Evolutionary conservation across 2,888 invertebrate species (phyloP).

Genomic region (Epistrophella euchroma): DNA sequence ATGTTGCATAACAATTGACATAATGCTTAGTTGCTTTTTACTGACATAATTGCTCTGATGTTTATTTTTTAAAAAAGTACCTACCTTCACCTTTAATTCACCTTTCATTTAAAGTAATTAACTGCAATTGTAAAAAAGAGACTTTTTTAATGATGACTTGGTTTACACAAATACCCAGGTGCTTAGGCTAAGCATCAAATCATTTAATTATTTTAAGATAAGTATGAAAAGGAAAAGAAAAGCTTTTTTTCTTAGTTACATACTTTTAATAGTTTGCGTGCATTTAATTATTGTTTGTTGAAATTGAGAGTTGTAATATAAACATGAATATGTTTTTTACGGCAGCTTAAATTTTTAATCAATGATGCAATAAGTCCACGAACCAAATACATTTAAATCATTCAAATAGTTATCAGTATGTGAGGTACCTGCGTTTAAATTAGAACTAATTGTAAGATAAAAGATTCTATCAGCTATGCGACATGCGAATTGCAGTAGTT

Average conservation of each 20-base stretch:
- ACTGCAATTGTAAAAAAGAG: not conserved
- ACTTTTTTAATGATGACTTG: conserved; percentile 12
- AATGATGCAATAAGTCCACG: not conserved
- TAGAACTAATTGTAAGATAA: no score
- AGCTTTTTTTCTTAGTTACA: no score
- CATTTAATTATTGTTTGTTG: not conserved
- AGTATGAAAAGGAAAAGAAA: not conserved
- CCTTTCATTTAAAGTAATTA: conserved; percentile 24
- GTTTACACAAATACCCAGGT: conserved; percentile 7
- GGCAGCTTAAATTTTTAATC: no score
- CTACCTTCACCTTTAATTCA: conserved; percentile 36
- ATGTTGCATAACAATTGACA: not conserved
- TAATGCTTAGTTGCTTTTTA: not conserved
- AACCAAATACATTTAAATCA: not conserved
- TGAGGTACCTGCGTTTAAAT: no score
- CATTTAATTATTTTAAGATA: conserved; percentile 11
- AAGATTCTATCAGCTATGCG: no score
- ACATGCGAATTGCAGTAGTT: no score
- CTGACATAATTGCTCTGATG: not conserved
- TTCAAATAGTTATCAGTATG: not conserved
- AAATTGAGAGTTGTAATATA: not conserved
- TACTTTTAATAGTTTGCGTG: no score
- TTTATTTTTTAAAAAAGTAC: not conserved
- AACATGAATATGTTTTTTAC: not conserved
- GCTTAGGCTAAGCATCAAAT: not conserved